Base-by-base conservation (phyloP, 1,140 invertebrate species). In the Heliothis virescens region DNA sequence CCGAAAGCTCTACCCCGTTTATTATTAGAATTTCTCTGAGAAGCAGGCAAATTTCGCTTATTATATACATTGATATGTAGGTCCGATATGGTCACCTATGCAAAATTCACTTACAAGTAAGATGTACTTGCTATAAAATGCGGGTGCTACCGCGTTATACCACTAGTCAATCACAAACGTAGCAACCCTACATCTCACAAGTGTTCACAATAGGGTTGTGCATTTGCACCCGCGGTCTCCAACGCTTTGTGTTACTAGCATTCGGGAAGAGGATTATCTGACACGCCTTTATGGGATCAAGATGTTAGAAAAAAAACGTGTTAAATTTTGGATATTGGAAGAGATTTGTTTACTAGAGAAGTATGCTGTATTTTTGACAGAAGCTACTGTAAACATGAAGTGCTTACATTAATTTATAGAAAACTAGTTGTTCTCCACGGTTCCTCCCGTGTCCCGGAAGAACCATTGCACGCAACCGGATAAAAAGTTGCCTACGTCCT, bases 161-260 rank as follows among this genome's bases (percentile, higher is more conserved):
- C 34, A 41, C 3, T 41, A 41, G 4, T 41, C 34, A 9, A 5
- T 9, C 5, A 41, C 34, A 41, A 41, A 41, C 34, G 5, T 41
- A 41, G 34, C 67, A 71, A 29, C 67, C 67, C 67, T 71, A 26
- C 4, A 13, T 3, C 12, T 21, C 16, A 79, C 86, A 87, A 89
- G 84, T 88, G 83, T 85, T 62, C 80, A 81, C 80, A 87, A 86
- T 80, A 77, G 84, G 16, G 85, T 85, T 90, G 89, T 90, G 88
- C 89, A 90, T 80, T 90, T 86, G 72, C 82, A 81, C 86, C 82
- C 83, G 67, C 48, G 67, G 48, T 52, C 13, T 67, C n/a, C 18
- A 41, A 18, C 41, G 63, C 67, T 71, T 71, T 71, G 67, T 71
- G 67, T 53, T 15, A 13, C 47, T 1, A 13, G 21, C 16, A 10